Percentiles rank a stretch among this genome's conserved stretches.
Evolutionary conservation across 2,113 vertebrate species (phyloP).

Genomic region (Todiramphus saurophagus): DNA sequence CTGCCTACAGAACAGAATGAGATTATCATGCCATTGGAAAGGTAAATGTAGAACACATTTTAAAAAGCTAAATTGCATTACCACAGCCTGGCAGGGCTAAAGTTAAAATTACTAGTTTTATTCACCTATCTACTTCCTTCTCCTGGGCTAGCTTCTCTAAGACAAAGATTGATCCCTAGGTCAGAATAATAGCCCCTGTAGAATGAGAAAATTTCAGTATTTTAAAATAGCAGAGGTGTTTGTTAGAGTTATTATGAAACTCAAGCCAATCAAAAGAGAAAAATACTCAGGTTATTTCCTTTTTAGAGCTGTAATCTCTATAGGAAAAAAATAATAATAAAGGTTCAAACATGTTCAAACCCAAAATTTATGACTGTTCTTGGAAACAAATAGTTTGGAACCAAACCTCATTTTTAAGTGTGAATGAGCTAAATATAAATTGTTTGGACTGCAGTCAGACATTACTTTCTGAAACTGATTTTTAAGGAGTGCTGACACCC

Average conservation of each 20-base stretch:
- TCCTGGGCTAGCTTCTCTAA: background rate
- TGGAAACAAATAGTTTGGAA: background rate
- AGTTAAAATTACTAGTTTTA: background rate
- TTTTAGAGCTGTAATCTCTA: background rate
- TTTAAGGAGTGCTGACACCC: background rate
- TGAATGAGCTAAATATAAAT: background rate
- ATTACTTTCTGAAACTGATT: background rate
- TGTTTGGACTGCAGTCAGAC: background rate
- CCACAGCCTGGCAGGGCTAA: background rate
- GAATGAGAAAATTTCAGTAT: background rate
- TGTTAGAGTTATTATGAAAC: background rate
- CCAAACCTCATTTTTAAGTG: background rate
- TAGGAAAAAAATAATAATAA: background rate
- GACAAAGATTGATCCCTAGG: background rate
- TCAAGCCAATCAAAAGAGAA: background rate
- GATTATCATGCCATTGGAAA: background rate
- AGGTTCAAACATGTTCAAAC: fast-evolving
- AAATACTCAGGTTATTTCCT: background rate
- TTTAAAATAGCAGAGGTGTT: background rate
- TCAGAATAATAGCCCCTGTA: background rate
- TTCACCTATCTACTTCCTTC: background rate
- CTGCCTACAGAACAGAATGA: background rate
- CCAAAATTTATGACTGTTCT: background rate
- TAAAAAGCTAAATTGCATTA: background rate
- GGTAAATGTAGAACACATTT: background rate